Base-by-base conservation (phyloP, 1,140 invertebrate species). In the Limonius californicus region DNA sequence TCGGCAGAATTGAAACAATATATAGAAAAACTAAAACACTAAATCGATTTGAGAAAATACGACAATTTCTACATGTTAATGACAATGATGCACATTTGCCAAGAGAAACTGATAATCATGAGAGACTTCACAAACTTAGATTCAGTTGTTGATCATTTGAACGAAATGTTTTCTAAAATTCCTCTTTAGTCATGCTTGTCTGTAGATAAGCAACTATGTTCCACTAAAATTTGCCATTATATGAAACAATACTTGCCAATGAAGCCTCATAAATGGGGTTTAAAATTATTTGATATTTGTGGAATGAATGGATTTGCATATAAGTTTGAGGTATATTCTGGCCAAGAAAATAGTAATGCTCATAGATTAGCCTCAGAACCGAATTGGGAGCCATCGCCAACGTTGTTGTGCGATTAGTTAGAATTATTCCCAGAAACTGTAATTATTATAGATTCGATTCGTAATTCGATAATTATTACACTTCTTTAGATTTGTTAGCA, bases 191-290 rank as follows among this genome's bases (percentile, higher is more conserved):
- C 50, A 42, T 15, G 57, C 35, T 43, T 67, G 2, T 50, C 18
- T 42, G 54, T 65, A 2, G 59, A 69, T 53, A 57, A 69, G 27
- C 65, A 69, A 61, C 62, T 69, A 60, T 67, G 60, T 21, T 75
- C 27, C 4, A 63, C 55, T 39, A 39, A 70, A 54, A 47, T 23
- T 6, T 57, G 63, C 16, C 59, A 63, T 56, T 27, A 42, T 54
- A 21, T 69, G 19, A 66, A 68, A 53, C 66, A 68, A 35, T 70
- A 68, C 27, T 35, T 64, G 16, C 66, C 64, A 6, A 68, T 66
- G 23, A 78, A 79, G 55, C 75, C 77, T 12, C 68, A 75, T 54
- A 79, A 77, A 63, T 74, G 73, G 66, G 75, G 74, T 12, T 73
- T 76, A 8, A 78, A 77, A 65, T 65, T 77, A 12, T 64, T 63